phyloP scores from a whole-genome alignment of 1,140 invertebrate species.

The Ectropis grisescens region DNA sequence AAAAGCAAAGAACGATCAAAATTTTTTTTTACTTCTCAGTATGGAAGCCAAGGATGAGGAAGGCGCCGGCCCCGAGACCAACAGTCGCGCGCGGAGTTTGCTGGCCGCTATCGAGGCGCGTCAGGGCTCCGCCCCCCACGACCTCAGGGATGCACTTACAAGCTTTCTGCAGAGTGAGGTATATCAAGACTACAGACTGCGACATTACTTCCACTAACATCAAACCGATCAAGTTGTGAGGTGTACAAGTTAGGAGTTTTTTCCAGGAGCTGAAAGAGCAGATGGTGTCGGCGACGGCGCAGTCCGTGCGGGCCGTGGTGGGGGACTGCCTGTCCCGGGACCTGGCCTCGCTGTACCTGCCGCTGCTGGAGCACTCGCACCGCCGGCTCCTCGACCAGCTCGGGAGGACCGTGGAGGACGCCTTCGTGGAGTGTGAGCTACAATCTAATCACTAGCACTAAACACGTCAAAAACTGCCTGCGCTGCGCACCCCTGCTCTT shows the following conservation, averaged over 20 bases:
- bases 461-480: not conserved
- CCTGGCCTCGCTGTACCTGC: constrained; percentile 28
- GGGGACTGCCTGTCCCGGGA: constrained; percentile 18
- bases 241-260: no score
- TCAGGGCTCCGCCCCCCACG: constrained; percentile 17
- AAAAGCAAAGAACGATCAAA: no score
- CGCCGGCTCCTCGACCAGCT: constrained; percentile 28
- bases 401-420: constrained; percentile 20
- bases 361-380: constrained; percentile 33
- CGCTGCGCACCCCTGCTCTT: no score
- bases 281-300: constrained; percentile 25
- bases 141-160: constrained; percentile 20
- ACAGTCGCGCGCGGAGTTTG: constrained; percentile 17
- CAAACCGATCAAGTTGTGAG: no score
- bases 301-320: constrained; percentile 28
- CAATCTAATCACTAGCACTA: not conserved
- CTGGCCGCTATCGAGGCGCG: constrained; percentile 24
- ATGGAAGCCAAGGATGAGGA: no score
- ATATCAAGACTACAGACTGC: constrained; percentile 12
- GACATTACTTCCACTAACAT: no score
- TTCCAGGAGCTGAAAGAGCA: constrained; percentile 38
- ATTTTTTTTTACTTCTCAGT: no score
- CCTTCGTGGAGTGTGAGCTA: constrained; percentile 31
- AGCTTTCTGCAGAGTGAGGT: constrained; percentile 37
- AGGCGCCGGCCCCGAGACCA: no score